Evolutionary conservation across 2,113 vertebrate species (phyloP).

Genomic region (Nansenia antarctica): DNA sequence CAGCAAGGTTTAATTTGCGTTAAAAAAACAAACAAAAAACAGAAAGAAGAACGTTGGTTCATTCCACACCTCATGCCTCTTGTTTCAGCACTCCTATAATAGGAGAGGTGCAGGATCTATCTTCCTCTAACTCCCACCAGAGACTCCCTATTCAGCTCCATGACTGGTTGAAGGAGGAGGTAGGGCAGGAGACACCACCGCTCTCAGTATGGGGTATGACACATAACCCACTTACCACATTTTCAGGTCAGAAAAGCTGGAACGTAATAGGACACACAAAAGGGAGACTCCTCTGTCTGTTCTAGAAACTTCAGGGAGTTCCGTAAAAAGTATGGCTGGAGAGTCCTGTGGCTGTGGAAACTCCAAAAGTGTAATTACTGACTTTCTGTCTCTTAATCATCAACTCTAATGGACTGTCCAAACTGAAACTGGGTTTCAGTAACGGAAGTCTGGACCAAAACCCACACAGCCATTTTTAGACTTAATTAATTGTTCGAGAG

Average conservation of each 20-base stretch:
- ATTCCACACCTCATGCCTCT: too few species aligned
- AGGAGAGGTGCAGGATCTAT: too few species aligned
- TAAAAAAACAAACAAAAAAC: too few species aligned
- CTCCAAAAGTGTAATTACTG: conserved; percentile 50
- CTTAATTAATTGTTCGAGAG: conserved; percentile 35
- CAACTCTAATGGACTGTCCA: conserved; percentile 53
- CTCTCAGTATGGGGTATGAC: too few species aligned
- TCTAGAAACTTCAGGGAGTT: conserved; percentile 32
- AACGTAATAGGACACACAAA: neutral
- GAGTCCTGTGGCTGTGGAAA: conserved; percentile 29
- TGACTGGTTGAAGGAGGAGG: too few species aligned
- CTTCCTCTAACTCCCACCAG: too few species aligned
- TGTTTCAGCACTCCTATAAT: too few species aligned
- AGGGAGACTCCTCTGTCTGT: conserved; percentile 5
- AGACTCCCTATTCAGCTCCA: too few species aligned
- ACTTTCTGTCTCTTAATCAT: conserved; percentile 52
- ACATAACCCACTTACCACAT: neutral
- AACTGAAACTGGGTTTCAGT: conserved; percentile 42
- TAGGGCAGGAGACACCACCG: neutral
- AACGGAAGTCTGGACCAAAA: conserved; percentile 24
- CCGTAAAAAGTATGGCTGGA: neutral
- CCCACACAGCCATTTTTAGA: conserved; percentile 43
- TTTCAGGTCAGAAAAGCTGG: neutral
- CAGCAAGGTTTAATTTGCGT: too few species aligned
- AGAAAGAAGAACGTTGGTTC: too few species aligned